These are phyloP conservation scores for Elaeidobius kamerunicus DNA, from an alignment of 2,888 invertebrate genomes.

Conservation along the genomic window DNA sequence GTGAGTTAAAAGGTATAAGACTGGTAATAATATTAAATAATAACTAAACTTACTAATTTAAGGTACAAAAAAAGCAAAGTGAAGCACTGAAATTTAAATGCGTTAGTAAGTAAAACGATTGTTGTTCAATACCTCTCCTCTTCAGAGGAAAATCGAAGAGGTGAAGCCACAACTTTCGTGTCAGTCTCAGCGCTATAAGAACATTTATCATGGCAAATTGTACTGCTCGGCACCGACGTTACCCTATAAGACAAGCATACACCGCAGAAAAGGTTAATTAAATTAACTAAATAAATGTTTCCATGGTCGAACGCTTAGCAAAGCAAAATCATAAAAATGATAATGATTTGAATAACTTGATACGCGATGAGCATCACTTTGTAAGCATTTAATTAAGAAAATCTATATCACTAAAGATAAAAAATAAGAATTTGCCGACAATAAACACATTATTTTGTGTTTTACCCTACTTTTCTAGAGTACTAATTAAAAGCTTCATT, in stretches of 20 bases:
- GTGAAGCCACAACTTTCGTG: constrained; percentile 41
- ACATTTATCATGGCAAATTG: constrained; percentile 40
- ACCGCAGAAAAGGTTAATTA: constrained; percentile 11
- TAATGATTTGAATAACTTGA: too few species aligned
- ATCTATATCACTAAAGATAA: too few species aligned
- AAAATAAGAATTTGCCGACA: too few species aligned
- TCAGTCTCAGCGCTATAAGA: constrained; percentile 43
- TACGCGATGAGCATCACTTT: too few species aligned
- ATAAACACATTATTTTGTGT: too few species aligned
- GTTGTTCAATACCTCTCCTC: constrained; percentile 43
- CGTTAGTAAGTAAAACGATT: background rate
- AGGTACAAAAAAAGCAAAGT: constrained; percentile 8
- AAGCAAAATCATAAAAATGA: too few species aligned
- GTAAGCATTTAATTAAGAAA: too few species aligned
- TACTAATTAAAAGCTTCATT: too few species aligned
- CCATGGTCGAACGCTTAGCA: too few species aligned
- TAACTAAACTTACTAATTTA: background rate
- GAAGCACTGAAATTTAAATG: constrained; percentile 8
- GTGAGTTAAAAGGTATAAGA: constrained; percentile 1
- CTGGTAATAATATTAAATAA: background rate
- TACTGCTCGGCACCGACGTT: constrained; percentile 31
- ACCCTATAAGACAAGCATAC: constrained; percentile 38
- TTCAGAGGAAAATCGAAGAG: constrained; percentile 42
- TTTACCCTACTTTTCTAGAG: too few species aligned
- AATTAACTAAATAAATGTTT: too few species aligned